These are phyloP conservation scores for Mactra quadrangularis DNA, from an alignment of 1,140 invertebrate genomes.

Conservation along the genomic window DNA sequence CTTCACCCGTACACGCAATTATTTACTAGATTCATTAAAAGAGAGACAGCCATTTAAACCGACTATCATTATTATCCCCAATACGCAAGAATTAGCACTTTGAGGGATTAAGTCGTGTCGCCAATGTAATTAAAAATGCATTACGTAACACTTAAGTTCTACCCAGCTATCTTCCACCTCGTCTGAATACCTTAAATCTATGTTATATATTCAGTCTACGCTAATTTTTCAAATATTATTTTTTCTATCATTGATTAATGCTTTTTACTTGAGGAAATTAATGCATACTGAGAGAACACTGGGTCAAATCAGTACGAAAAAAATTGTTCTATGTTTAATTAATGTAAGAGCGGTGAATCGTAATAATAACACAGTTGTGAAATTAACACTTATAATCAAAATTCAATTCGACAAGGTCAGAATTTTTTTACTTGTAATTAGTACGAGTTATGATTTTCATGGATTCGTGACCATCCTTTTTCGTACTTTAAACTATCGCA, in stretches of 20 bases:
- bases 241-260: not conserved
- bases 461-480: no score
- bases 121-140: constrained; percentile 55
- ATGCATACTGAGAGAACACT: no score
- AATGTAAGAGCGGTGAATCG: not conserved
- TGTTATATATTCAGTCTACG: not conserved
- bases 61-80: constrained; percentile 13
- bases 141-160: constrained; percentile 39
- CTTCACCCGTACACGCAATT: no score
- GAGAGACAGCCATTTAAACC: no score
- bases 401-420: no score
- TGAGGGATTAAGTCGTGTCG: constrained; percentile 47
- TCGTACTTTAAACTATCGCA: no score
- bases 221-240: not conserved
- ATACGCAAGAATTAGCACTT: constrained; percentile 55
- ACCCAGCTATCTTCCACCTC: constrained; percentile 16
- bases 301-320: no score
- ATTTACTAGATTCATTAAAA: no score
- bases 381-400: no score
- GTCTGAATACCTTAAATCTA: constrained; percentile 37
- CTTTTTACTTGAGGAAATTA: not conserved
- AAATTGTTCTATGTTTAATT: no score
- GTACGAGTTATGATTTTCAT: no score
- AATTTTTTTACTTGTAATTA: no score
- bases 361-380: not conserved